Evolutionary conservation across 2,888 invertebrate genomes (phyloP).

Genomic region (Helicoverpa assulta): DNA sequence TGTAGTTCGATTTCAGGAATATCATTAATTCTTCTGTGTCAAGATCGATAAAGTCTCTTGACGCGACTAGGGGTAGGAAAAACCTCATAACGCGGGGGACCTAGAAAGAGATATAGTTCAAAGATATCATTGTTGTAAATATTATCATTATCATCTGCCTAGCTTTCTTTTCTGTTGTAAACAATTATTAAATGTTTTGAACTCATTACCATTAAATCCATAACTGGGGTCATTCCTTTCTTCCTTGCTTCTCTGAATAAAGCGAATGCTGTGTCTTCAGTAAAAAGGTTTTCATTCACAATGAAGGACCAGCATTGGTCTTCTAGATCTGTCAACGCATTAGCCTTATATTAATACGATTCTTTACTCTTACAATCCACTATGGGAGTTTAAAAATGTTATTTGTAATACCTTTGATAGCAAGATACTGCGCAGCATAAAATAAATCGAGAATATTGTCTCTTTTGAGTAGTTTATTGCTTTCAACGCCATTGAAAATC

Average conservation of each 20-base stretch:
- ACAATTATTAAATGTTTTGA: background rate
- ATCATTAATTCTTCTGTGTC: conserved; percentile 92
- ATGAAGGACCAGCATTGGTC: conserved; percentile 95
- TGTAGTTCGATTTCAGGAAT: conserved; percentile 93
- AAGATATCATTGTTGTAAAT: background rate
- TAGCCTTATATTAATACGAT: background rate
- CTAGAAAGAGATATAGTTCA: conserved; percentile 61
- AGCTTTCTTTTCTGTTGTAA: background rate
- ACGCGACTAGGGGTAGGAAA: conserved; percentile 94
- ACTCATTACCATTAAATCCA: conserved; percentile 91
- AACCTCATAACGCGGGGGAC: conserved; percentile 93
- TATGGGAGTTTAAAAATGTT: background rate
- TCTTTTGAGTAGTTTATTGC: conserved; percentile 91
- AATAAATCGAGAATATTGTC: conserved; percentile 94
- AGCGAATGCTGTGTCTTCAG: conserved; percentile 93
- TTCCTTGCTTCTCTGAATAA: conserved; percentile 91
- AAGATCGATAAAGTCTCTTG: conserved; percentile 93
- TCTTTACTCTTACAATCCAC: background rate
- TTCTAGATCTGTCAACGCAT: conserved; percentile 90
- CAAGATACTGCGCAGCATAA: conserved; percentile 92
- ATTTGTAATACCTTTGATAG: conserved; percentile 90
- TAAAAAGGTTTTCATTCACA: conserved; percentile 92
- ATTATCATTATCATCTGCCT: too few relatives aligned
- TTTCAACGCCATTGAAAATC: conserved; percentile 91
- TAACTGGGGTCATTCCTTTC: conserved; percentile 90